A percentile compares a stretch with the other conserved stretches of the same genome.
These are phyloP conservation scores for Mesorhabditis sp. DNA, from an alignment of 2,888 invertebrate genomes.

Conservation along the genomic window DNA sequence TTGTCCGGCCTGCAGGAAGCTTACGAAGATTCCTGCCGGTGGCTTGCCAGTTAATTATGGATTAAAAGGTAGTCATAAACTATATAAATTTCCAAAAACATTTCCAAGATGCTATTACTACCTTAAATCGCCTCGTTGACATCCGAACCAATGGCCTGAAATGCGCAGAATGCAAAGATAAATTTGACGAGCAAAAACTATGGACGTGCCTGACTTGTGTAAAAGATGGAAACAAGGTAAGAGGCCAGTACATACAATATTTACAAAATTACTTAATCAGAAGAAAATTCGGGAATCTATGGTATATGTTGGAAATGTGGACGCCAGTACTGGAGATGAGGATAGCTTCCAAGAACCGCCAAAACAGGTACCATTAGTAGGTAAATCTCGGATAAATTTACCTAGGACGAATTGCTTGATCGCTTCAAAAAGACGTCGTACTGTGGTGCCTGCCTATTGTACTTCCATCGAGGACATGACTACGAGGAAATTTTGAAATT, in stretches of 20 bases:
- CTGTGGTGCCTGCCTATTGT: neutral
- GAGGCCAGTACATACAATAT: neutral
- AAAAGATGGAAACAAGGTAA: neutral
- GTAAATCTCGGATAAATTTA: neutral
- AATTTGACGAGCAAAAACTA: neutral
- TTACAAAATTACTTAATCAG: neutral
- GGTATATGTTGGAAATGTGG: conserved; percentile 2
- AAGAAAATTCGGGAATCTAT: neutral
- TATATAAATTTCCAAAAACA: neutral
- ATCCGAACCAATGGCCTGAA: neutral
- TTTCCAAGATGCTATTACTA: neutral
- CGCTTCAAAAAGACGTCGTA: neutral
- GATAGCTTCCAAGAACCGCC: neutral
- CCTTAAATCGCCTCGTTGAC: conserved; percentile 1
- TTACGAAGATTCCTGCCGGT: conserved; percentile 5
- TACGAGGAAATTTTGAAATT: conserved; percentile 1
- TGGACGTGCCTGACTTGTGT: conserved; percentile 2
- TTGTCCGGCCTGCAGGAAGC: neutral
- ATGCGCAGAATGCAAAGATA: neutral
- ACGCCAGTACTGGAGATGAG: neutral
- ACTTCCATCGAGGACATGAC: conserved; percentile 1
- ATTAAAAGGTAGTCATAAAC: neutral
- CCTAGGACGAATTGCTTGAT: neutral
- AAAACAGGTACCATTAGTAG: neutral
- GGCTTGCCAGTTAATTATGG: conserved; percentile 2